A percentile compares a stretch with the other conserved stretches of the same genome.
Evolutionary conservation across 2,113 vertebrate species (phyloP).

Genomic region (Connochaetes taurinus): DNA sequence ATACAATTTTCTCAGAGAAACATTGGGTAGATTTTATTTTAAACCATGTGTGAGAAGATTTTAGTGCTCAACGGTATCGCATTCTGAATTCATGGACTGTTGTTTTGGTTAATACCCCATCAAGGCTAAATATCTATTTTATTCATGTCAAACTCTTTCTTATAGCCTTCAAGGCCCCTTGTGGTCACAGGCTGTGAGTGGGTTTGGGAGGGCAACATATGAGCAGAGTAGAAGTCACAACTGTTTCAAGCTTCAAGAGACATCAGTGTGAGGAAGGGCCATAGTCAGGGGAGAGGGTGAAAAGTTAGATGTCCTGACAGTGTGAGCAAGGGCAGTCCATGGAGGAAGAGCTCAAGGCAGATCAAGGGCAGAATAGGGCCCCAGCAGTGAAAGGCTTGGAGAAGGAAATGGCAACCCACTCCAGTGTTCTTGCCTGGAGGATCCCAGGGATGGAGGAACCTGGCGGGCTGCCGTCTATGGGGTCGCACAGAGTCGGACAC

Average conservation of each 20-base stretch:
- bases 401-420: too few relatives aligned
- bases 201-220: not conserved
- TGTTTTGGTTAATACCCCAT: not conserved
- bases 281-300: not conserved
- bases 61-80: not conserved
- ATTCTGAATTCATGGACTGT: not conserved
- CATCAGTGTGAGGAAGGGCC: not conserved
- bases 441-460: too few relatives aligned
- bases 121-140: not conserved
- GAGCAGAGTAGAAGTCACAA: not conserved
- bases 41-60: not conserved
- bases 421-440: too few relatives aligned
- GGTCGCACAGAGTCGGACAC: too few relatives aligned
- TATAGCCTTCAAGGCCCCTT: not conserved
- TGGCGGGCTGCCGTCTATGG: too few relatives aligned
- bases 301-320: not conserved
- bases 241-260: not conserved
- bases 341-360: not conserved
- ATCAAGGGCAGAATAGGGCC: not conserved
- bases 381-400: not conserved
- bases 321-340: not conserved
- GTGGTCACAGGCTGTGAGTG: not conserved
- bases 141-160: not conserved
- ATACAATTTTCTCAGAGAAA: not conserved
- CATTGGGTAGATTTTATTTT: not conserved